Evolutionary conservation across 2,113 vertebrate species (phyloP).

Genomic region (Lipophrys pholis): DNA sequence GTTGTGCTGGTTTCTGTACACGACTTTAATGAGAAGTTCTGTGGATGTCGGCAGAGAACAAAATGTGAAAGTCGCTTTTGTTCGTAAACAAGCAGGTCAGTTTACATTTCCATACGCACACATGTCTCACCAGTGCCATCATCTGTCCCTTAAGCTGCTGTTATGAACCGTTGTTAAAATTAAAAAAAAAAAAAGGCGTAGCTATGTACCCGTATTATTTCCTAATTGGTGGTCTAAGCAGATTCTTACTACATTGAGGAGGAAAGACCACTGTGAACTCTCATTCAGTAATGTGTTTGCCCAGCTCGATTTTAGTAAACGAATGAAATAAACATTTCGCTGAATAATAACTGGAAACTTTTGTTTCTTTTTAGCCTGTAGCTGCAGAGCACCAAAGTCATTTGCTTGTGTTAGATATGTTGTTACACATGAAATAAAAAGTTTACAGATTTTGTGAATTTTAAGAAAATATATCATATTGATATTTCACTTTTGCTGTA

Average conservation of each 20-base stretch:
- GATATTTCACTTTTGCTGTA: slow-evolving; percentile 83
- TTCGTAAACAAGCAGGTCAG: slow-evolving; percentile 34
- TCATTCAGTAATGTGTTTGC: no score
- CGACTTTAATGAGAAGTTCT: slow-evolving; percentile 58
- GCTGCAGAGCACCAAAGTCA: slow-evolving; percentile 82
- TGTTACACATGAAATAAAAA: slow-evolving; percentile 67
- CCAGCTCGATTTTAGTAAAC: no score
- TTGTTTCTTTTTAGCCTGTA: slow-evolving; percentile 60
- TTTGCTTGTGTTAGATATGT: slow-evolving; percentile 77
- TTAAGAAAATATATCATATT: slow-evolving; percentile 86
- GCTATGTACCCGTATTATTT: slow-evolving; percentile 49
- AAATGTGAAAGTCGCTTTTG: slow-evolving; percentile 30
- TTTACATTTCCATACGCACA: slow-evolving; percentile 54
- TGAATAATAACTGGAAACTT: slow-evolving; percentile 33
- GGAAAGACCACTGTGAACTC: slow-evolving; percentile 72
- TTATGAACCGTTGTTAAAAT: slow-evolving; percentile 59
- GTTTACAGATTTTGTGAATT: slow-evolving; percentile 80
- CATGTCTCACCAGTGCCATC: slow-evolving; percentile 68
- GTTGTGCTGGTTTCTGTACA: slow-evolving; percentile 64
- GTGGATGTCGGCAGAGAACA: slow-evolving; percentile 41
- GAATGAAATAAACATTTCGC: slow-evolving; percentile 41
- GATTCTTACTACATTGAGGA: slow-evolving; percentile 48
- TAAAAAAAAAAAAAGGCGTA: not conserved
- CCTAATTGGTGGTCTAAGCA: slow-evolving; percentile 50
- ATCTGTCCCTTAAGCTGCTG: slow-evolving; percentile 57